Conservation (phyloP, 2,113 vertebrate species). For the Otus sunia region DNA sequence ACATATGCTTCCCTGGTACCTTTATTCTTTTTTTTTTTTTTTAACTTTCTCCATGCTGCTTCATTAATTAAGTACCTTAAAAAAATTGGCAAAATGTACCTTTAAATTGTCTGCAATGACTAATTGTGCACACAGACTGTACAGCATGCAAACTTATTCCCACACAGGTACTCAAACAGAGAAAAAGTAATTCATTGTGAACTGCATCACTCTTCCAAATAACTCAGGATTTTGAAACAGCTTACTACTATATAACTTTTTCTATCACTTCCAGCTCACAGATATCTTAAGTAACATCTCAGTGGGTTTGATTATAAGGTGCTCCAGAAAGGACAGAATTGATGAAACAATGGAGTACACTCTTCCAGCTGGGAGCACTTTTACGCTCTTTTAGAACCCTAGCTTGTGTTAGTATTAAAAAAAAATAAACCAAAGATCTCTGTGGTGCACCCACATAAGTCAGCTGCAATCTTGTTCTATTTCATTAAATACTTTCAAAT, state of each 20-base stretch:
- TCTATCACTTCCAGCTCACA: background rate
- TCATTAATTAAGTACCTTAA: background rate
- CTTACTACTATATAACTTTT: background rate
- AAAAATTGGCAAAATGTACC: background rate
- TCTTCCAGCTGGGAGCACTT: background rate
- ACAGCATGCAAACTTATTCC: background rate
- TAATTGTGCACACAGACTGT: background rate
- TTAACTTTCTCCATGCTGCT: fast-evolving
- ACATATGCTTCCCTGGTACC: background rate
- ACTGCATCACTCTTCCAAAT: background rate
- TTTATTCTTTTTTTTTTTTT: no score
- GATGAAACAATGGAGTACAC: background rate
- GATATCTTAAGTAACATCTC: background rate
- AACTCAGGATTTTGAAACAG: background rate
- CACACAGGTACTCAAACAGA: background rate
- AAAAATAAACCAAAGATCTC: background rate
- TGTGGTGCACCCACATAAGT: background rate
- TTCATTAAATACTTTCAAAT: background rate
- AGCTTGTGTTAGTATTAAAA: background rate
- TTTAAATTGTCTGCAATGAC: background rate
- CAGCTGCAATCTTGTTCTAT: background rate
- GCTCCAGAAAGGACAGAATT: background rate
- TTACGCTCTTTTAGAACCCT: background rate
- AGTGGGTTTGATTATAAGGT: background rate
- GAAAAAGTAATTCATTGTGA: background rate